A percentile compares a stretch with the other conserved stretches of the same genome.
These are phyloP conservation scores for Rugalucina vietnamica DNA, from an alignment of 2,888 invertebrate species.

Conservation along the genomic window DNA sequence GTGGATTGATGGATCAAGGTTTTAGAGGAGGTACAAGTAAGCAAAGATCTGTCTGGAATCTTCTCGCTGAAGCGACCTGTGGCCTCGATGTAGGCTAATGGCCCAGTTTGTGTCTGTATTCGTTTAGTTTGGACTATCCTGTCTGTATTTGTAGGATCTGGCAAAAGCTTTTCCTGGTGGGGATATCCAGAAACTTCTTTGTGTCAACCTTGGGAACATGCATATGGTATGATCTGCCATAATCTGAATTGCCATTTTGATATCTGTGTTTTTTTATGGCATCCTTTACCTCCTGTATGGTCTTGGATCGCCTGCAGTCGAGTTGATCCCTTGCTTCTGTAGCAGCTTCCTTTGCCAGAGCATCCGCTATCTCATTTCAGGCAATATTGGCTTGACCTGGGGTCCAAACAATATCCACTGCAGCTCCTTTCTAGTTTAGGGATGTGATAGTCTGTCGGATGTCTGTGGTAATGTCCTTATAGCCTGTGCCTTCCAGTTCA, in stretches of 20 bases:
- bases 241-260: neutral
- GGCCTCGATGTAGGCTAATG: no score
- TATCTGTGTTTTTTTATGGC: neutral
- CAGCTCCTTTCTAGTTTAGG: neutral
- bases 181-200: neutral
- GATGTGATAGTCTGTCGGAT: slow-evolving; percentile 1
- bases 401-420: neutral
- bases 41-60: no score
- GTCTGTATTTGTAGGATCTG: slow-evolving; percentile 6
- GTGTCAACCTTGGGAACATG: neutral
- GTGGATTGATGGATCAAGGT: no score
- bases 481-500: slow-evolving; percentile 5
- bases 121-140: neutral
- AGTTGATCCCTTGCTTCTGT: no score
- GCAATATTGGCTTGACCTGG: no score
- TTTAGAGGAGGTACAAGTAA: no score
- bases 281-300: no score
- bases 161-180: neutral
- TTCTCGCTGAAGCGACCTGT: no score
- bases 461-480: slow-evolving; percentile 13
- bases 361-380: no score
- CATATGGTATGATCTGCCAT: neutral
- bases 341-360: no score
- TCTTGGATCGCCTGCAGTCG: no score
- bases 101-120: neutral